phyloP scores from a whole-genome alignment of 23 tunicate species.

The Trididemnum nubilum region DNA sequence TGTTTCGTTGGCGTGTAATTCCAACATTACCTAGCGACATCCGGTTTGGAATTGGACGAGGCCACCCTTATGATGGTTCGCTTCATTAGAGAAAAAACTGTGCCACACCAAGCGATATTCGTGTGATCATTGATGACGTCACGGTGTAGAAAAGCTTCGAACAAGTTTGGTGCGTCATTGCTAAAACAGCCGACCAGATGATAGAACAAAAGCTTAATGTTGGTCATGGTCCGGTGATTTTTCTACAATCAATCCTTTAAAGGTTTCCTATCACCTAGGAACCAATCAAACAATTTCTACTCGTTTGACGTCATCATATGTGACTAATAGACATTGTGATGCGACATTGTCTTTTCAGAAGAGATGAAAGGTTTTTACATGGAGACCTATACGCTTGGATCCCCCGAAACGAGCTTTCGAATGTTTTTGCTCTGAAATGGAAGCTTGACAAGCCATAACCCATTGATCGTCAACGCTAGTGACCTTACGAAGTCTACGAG shows the following conservation, averaged over 20 bases:
- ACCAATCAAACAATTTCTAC: slow-evolving; percentile 14
- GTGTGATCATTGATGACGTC: slow-evolving; percentile 21
- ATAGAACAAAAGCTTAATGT: slow-evolving; percentile 24
- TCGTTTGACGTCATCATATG: slow-evolving; percentile 27
- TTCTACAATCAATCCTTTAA: background rate
- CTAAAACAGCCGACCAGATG: slow-evolving; percentile 1
- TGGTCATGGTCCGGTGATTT: slow-evolving; percentile 19
- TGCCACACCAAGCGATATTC: background rate
- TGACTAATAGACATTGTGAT: background rate
- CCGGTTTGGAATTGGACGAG: background rate
- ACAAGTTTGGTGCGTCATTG: slow-evolving; percentile 11
- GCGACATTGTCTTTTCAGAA: background rate
- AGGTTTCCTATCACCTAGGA: slow-evolving; percentile 33
- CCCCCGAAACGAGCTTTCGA: background rate
- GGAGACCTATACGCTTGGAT: background rate
- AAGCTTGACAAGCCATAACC: no score
- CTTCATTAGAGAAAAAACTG: background rate
- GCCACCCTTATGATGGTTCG: background rate
- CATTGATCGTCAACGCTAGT: no score
- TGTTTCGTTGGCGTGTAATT: no score
- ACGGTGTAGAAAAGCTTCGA: background rate
- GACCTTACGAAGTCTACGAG: no score
- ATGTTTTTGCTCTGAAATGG: background rate
- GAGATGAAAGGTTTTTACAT: background rate
- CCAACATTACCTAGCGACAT: no score